Conservation (phyloP, 2,797 vertebrate genomes). For the Eulemur mongoz region DNA sequence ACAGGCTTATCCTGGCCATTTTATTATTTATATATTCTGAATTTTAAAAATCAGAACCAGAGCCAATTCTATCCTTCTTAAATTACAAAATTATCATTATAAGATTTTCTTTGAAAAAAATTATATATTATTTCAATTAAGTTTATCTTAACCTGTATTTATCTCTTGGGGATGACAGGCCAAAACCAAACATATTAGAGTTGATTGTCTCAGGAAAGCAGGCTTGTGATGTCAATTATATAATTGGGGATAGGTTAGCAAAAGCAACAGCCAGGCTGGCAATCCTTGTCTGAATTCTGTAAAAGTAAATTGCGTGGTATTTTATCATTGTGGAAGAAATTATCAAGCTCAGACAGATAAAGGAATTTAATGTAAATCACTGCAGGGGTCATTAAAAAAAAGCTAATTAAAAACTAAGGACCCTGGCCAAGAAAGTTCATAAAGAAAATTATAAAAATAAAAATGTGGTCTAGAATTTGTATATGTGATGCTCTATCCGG, state of each 20-base stretch:
- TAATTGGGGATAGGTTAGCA: neutral
- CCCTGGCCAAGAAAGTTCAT: neutral
- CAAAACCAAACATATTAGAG: neutral
- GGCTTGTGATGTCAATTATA: neutral
- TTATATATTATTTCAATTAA: neutral
- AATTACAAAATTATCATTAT: neutral
- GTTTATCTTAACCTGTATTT: neutral
- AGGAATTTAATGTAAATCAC: neutral
- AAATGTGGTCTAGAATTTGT: neutral
- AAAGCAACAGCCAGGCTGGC: neutral
- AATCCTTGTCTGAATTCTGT: neutral
- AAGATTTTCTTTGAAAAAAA: neutral
- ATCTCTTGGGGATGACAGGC: neutral
- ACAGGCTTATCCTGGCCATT: neutral
- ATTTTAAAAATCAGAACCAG: neutral
- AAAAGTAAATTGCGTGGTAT: neutral
- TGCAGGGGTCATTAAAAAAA: neutral
- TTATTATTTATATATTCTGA: neutral
- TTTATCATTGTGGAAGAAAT: neutral
- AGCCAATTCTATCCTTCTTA: neutral
- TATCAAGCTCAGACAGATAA: neutral
- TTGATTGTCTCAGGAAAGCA: neutral
- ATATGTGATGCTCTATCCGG: neutral
- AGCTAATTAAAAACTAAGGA: neutral
- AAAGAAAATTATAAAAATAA: neutral